Percentiles rank a stretch among this genome's conserved stretches.
Evolutionary conservation across 2,888 invertebrate species (phyloP).

Genomic region (Argyresthia goedartella): DNA sequence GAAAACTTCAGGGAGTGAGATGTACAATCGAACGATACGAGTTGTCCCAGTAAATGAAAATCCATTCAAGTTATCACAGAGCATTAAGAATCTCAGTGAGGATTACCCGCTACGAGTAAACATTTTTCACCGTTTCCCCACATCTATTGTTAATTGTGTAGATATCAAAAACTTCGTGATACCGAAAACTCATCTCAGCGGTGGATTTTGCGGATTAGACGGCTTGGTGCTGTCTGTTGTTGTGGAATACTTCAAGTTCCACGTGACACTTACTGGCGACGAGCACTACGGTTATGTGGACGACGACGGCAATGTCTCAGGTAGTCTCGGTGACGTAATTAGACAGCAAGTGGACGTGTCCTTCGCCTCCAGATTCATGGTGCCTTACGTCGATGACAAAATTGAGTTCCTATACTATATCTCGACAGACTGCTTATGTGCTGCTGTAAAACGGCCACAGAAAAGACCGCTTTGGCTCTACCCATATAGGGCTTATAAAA

Average conservation of each 20-base stretch:
- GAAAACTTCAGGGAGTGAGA: conserved; percentile 9
- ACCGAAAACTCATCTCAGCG: conserved; percentile 15
- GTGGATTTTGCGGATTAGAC: conserved; percentile 33
- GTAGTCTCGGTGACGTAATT: conserved; percentile 27
- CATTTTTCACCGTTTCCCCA: conserved; percentile 34
- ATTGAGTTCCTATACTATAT: conserved; percentile 25
- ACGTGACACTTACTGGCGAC: conserved; percentile 16
- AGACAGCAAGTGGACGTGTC: conserved; percentile 30
- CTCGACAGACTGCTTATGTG: conserved; percentile 26
- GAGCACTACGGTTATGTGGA: conserved; percentile 20
- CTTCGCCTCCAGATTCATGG: conserved; percentile 39
- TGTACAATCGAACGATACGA: conserved; percentile 30
- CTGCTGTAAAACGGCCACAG: conserved; percentile 20
- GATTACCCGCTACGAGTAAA: conserved; percentile 28
- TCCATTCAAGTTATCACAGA: background rate
- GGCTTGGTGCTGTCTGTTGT: conserved; percentile 32
- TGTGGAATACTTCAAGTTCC: conserved; percentile 25
- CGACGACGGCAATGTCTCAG: conserved; percentile 15
- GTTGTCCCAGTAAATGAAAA: conserved; percentile 10
- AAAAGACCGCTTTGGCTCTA: conserved; percentile 30
- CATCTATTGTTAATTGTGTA: conserved; percentile 25
- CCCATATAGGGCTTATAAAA: conserved; percentile 14
- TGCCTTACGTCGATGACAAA: conserved; percentile 18
- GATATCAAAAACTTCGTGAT: conserved; percentile 21
- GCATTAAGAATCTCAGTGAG: conserved; percentile 1